Conservation (phyloP, 2,888 invertebrate species). For the Sceliomorpha sp. region DNA sequence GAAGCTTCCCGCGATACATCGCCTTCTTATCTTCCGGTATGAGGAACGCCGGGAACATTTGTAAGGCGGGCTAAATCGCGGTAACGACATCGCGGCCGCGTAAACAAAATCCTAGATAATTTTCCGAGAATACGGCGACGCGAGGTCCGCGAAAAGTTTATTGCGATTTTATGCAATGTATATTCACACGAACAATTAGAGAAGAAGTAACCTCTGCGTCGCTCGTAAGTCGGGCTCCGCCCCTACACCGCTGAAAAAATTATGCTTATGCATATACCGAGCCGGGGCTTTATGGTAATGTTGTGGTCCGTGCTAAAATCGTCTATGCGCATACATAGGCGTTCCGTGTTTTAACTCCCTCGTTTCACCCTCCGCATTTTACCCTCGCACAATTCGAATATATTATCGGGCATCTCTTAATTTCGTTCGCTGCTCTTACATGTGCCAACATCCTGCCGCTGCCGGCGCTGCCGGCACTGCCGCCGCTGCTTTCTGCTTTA, state of each 20-base stretch:
- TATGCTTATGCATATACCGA: slow-evolving; percentile 77
- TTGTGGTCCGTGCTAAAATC: slow-evolving; percentile 75
- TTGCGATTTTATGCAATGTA: slow-evolving; percentile 78
- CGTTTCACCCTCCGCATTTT: slow-evolving; percentile 47
- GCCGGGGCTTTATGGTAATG: slow-evolving; percentile 77
- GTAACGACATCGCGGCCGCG: slow-evolving; percentile 33
- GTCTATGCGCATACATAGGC: slow-evolving; percentile 71
- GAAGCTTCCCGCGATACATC: too few relatives aligned
- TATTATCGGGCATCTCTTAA: slow-evolving; percentile 71
- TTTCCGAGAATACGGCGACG: slow-evolving; percentile 17
- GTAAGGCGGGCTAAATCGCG: slow-evolving; percentile 45
- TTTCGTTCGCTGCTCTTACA: slow-evolving; percentile 58
- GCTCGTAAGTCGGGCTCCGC: slow-evolving; percentile 65
- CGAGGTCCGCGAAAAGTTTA: slow-evolving; percentile 65
- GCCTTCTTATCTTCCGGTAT: too few relatives aligned
- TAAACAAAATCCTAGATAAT: slow-evolving; percentile 49
- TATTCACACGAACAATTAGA: slow-evolving; percentile 77
- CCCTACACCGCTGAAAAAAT: slow-evolving; percentile 71
- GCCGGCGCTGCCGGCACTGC: slow-evolving; percentile 23
- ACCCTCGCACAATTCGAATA: slow-evolving; percentile 66
- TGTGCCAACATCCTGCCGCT: slow-evolving; percentile 34
- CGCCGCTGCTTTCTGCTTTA: slow-evolving; percentile 32
- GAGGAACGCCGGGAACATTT: too few relatives aligned
- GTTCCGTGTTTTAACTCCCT: slow-evolving; percentile 63
- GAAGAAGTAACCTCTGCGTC: slow-evolving; percentile 63